Base-by-base conservation (phyloP, 1,140 invertebrate genomes). In the Globodera rostochiensis region DNA sequence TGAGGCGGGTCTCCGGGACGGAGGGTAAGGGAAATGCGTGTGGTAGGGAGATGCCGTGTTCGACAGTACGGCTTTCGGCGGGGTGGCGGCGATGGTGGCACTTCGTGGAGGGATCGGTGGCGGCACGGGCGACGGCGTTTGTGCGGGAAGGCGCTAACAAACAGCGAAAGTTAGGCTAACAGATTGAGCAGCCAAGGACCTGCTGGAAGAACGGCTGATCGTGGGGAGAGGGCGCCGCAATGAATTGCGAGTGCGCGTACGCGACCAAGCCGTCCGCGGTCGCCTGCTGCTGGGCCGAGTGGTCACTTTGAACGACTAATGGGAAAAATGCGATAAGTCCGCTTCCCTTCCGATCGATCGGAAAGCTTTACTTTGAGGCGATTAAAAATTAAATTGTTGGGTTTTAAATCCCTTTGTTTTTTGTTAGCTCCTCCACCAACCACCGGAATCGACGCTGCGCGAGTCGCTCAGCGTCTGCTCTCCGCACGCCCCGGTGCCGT, bases 231-330 rank as follows among this genome's bases (percentile, higher is more conserved):
- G 74, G 74, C 74, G 60, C 45, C 53, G 50, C 3, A 45, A 7
- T 71, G 69, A 36, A 11, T 21, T 71, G 69, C n/a, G 73, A 45
- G n/a, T 80, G 66, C 73, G 73, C 66, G 36, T 47, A 53, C 13
- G 80, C 66, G 60, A 66, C 69, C 66, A 73, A 64, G 82, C 73
- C 50, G 69, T 21, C 53, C 45, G 66, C 25, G 73, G 50, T 64
- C 8, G 67, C 74, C 15, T 77, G 64, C 73, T 88, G 89, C 49
- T 85, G 89, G 46, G 81, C 83, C 9, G 88, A 90, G 57, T 88
- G 87, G 80, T 88, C 87, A 53, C 88, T 89, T 87, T 88, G 88
- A 6, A 90, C 87, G 25, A 88, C 87, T 88, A 79, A 84, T 15
- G 64, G 11, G 25, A 57, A 77, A 45, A 36, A 4, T 80, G n/a